Evolutionary conservation across 2,797 vertebrate genomes (phyloP), one percentile per base, ranked within the genome.

Genomic region (Melanotaenia trifasciata): DNA sequence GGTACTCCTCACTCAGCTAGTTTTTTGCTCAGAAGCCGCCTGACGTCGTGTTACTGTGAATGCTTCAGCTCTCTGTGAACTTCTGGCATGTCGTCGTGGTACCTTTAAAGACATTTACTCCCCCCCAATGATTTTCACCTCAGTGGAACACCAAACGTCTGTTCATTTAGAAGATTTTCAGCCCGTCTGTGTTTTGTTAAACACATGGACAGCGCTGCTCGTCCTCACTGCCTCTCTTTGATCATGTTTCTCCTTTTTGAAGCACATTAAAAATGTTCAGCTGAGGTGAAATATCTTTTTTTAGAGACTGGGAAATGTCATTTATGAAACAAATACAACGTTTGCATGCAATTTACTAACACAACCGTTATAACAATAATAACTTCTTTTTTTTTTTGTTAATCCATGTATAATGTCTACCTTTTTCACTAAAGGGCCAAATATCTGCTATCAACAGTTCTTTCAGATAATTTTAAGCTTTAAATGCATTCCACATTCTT

Each of bases 311-410:
- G 74, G 79, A 76, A 62, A 74, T 75, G 28, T 77, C 51, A 38
- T 61, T 78, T 77, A 40, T 76, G 64, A 24, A 70, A 59, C 22
- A 57, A 80, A 83, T 74, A 85, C 83, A 86, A 70, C 69, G 82
- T 89, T 81, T 90, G 89, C 91, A 92, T 93, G 91, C 80, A 74
- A 70, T 78, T 83, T 86, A 89, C 87, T 89, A 89, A 90, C 86
- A 72, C 65, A 68, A 64, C 68, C 66, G 32, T 20, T 45, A 74
- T 79, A 43, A 78, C 80, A 47, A 80, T 67, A 78, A 70, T 80
- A 85, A 79, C 57, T 38, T 74, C 47, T 13, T 73, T 70, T 64
- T 76, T 77, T 28, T 76, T 38, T 24, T 51, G n/a, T 50, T n/a
- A 32, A 53, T 67, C 16, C 69, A 58, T 64, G 24, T 68, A 64